phyloP scores from a whole-genome alignment of 2,113 vertebrate species.

The Rhombomys opimus region DNA sequence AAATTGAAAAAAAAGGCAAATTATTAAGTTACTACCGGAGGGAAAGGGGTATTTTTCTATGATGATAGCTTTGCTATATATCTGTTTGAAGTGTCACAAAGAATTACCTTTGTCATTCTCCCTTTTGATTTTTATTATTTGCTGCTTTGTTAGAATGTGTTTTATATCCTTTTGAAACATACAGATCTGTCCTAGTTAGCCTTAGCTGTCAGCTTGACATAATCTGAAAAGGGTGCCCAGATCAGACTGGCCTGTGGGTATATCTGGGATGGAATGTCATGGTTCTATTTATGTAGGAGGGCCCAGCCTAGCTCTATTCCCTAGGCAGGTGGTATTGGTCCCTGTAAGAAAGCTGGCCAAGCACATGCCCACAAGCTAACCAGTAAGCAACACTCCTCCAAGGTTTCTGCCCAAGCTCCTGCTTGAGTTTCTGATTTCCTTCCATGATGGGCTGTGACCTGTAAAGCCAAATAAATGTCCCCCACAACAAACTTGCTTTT shows the following conservation, averaged over 20 bases:
- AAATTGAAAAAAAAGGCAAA: not conserved
- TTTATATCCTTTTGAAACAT: not conserved
- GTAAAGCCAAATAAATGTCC: not conserved
- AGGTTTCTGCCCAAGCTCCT: not conserved
- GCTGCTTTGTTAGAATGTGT: not conserved
- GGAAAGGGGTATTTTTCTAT: not conserved
- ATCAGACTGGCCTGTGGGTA: not conserved
- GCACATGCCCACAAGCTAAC: not conserved
- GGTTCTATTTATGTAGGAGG: not conserved
- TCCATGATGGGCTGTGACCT: not conserved
- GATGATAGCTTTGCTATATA: not conserved
- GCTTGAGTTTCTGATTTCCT: not conserved
- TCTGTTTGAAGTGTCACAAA: not conserved
- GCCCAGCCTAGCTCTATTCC: not conserved
- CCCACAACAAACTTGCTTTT: not conserved
- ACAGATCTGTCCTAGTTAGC: not conserved
- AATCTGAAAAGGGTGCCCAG: not conserved
- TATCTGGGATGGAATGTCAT: too few relatives aligned
- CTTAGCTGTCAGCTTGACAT: not conserved
- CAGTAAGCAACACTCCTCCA: not conserved
- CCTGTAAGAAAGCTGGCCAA: not conserved
- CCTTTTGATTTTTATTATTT: not conserved
- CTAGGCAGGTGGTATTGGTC: not conserved
- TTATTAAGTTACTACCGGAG: constrained; percentile 45
- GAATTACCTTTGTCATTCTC: not conserved